Evolutionary conservation across 2,113 vertebrate genomes (phyloP).

Genomic region (Callaeas wilsoni): DNA sequence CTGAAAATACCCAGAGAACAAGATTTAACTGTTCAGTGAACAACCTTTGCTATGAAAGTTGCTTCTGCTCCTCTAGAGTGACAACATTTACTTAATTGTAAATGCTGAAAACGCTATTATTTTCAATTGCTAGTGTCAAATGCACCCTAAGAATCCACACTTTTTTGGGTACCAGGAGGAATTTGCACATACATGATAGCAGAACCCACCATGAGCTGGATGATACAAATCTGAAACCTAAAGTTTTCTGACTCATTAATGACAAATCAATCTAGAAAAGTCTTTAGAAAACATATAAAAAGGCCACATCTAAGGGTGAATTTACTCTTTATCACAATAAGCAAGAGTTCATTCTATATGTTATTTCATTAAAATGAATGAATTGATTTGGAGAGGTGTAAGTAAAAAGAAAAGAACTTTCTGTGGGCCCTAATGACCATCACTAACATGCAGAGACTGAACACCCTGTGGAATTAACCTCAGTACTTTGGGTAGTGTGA

Average conservation of each 20-base stretch:
- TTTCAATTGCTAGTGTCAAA: neutral
- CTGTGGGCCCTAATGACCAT: neutral
- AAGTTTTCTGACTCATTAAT: neutral
- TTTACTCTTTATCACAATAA: neutral
- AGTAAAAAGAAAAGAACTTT: neutral
- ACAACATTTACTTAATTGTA: neutral
- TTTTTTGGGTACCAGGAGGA: neutral
- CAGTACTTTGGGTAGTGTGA: neutral
- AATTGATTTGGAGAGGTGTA: neutral
- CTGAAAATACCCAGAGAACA: conserved; percentile 62
- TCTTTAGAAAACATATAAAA: neutral
- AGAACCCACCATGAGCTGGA: neutral
- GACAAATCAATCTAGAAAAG: neutral
- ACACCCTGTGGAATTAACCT: neutral
- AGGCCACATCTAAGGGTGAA: neutral
- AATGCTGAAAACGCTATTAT: neutral
- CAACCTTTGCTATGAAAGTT: neutral
- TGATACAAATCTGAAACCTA: neutral
- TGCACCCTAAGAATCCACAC: neutral
- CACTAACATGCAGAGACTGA: neutral
- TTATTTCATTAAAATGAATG: neutral
- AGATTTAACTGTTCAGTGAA: neutral
- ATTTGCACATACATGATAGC: neutral
- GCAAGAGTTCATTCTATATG: neutral
- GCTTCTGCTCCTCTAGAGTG: neutral